Evolutionary conservation across 1,140 invertebrate genomes (phyloP).

Genomic region (Charaxes varanes): DNA sequence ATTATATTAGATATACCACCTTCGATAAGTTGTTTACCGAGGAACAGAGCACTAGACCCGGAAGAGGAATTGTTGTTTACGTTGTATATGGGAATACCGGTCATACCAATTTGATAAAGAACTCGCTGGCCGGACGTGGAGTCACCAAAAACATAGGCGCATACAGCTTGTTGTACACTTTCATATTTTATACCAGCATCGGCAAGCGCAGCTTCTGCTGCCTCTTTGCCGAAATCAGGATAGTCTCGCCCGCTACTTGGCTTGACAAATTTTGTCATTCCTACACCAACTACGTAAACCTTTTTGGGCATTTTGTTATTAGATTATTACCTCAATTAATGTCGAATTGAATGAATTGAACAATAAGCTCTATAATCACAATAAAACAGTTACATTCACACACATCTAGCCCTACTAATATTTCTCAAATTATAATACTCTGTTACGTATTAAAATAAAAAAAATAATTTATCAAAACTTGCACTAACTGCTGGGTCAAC

Average conservation of each 20-base stretch:
- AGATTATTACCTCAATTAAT: slow-evolving; percentile 54
- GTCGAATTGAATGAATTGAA: too few relatives aligned
- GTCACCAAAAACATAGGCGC: slow-evolving; percentile 97
- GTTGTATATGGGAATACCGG: slow-evolving; percentile 97
- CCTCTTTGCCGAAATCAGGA: slow-evolving; percentile 95
- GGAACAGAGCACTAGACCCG: slow-evolving; percentile 91
- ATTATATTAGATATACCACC: slow-evolving; percentile 90
- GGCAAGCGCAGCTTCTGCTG: slow-evolving; percentile 89
- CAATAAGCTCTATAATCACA: too few relatives aligned
- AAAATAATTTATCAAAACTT: slow-evolving; percentile 10
- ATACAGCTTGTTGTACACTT: slow-evolving; percentile 90
- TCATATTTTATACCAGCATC: slow-evolving; percentile 90
- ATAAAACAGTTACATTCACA: too few relatives aligned
- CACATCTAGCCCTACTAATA: too few relatives aligned
- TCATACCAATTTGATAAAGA: slow-evolving; percentile 96
- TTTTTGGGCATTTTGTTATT: slow-evolving; percentile 59
- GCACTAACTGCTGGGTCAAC: slow-evolving; percentile 11
- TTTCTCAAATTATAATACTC: too few relatives aligned
- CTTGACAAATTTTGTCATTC: slow-evolving; percentile 94
- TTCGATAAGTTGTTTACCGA: slow-evolving; percentile 94
- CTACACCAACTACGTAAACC: slow-evolving; percentile 96
- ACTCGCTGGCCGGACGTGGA: slow-evolving; percentile 97
- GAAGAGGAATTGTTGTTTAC: slow-evolving; percentile 99
- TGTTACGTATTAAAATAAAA: too few relatives aligned
- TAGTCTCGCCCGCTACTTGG: slow-evolving; percentile 92